These are phyloP conservation scores for Hofmannophila pseudospretella DNA, from an alignment of 2,888 invertebrate genomes.

Conservation along the genomic window DNA sequence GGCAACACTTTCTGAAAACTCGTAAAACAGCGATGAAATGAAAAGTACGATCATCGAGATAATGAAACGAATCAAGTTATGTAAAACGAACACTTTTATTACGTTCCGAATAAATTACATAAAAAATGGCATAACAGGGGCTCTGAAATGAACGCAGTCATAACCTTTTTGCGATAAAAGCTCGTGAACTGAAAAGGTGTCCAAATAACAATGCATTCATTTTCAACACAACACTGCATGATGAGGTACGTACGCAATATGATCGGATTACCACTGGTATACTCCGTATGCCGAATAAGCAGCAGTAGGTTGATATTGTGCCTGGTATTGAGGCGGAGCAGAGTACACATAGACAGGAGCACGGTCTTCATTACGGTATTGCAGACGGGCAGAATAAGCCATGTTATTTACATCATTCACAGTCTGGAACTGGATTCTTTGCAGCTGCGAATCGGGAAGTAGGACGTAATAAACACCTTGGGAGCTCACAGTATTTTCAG, in stretches of 20 bases:
- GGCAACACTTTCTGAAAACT: neutral
- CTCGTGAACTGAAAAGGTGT: neutral
- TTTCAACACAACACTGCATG: neutral
- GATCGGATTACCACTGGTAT: neutral
- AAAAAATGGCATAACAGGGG: slow-evolving; percentile 13
- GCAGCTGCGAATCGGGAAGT: slow-evolving; percentile 79
- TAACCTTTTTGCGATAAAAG: neutral
- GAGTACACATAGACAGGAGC: slow-evolving; percentile 81
- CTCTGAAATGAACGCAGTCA: neutral
- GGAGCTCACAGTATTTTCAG: slow-evolving; percentile 51
- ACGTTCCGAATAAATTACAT: slow-evolving; percentile 30
- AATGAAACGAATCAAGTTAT: slow-evolving; percentile 17
- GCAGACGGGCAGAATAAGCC: slow-evolving; percentile 81
- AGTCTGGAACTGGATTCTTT: slow-evolving; percentile 79
- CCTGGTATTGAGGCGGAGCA: slow-evolving; percentile 46
- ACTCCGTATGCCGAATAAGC: slow-evolving; percentile 39
- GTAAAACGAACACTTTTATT: slow-evolving; percentile 31
- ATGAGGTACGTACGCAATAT: neutral
- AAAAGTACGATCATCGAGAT: neutral
- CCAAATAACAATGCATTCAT: neutral
- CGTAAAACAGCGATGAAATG: neutral
- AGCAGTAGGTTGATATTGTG: slow-evolving; percentile 4
- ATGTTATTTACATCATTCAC: slow-evolving; percentile 73
- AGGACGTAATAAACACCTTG: slow-evolving; percentile 81
- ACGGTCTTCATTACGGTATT: slow-evolving; percentile 80